Conservation (phyloP, 2,888 invertebrate species). For the Allacma fusca region DNA sequence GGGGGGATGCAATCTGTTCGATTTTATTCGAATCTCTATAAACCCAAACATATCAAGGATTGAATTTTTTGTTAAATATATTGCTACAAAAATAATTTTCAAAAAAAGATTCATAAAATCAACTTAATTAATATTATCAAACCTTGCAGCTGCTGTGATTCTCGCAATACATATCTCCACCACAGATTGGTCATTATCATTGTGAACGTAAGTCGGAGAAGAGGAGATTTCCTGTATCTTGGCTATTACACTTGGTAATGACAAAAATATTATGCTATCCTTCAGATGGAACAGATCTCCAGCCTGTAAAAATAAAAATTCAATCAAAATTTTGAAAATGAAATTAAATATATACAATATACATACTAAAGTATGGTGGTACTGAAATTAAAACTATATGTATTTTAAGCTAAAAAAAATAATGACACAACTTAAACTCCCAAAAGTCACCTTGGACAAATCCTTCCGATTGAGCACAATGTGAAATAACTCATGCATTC, state of each 20-base stretch:
- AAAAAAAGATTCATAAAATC: neutral
- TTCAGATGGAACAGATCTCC: conserved; percentile 89
- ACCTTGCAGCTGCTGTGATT: conserved; percentile 70
- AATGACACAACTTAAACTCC: neutral
- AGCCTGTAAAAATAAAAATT: conserved; percentile 68
- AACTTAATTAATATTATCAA: neutral
- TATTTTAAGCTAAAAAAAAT: too few species aligned
- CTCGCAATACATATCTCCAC: conserved; percentile 94
- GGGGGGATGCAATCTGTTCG: conserved; percentile 82
- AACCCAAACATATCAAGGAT: conserved; percentile 43
- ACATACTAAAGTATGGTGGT: too few species aligned
- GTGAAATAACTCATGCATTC: conserved; percentile 90
- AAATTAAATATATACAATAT: too few species aligned
- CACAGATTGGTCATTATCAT: conserved; percentile 91
- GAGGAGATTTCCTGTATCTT: conserved; percentile 81
- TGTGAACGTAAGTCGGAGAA: conserved; percentile 80
- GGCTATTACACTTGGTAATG: conserved; percentile 74
- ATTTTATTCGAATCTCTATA: conserved; percentile 82
- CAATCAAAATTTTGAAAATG: too few species aligned
- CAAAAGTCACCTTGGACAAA: conserved; percentile 71
- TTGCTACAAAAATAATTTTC: neutral
- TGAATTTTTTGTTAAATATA: neutral
- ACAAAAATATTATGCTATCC: conserved; percentile 84
- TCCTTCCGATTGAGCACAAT: conserved; percentile 89
- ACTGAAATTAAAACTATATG: too few species aligned